Evolutionary conservation across 2,113 vertebrate genomes (phyloP), one percentile per base, ranked within the genome.

Genomic region (Cygnus atratus): DNA sequence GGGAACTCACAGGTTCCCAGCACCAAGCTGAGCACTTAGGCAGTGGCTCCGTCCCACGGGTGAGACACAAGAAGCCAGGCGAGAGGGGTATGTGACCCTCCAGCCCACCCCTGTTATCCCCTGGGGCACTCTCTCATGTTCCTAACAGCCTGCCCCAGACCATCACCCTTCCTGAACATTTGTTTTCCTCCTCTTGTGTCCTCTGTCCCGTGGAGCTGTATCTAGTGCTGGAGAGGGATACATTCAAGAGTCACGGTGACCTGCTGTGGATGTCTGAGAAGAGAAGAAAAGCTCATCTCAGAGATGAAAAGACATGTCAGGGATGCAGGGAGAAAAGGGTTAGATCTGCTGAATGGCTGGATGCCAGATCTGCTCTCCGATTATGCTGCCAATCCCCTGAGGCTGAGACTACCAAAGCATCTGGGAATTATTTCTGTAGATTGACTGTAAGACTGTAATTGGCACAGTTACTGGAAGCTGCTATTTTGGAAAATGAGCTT

Each of bases 371-470:
- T 54, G 17, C 26, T 78, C 52, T 75, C 66, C 54, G 26, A 33
- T 35, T 61, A 48, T 37, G 13, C 39, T 58, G 48, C 21, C 1
- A 3, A 46, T 63, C 17, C 71, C n/a, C 54, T 33, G 71, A 79
- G 87, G 66, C 67, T 55, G 50, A 85, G 41, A 22, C 41, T 76
- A 54, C n/a, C 3, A 8, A 52, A 94, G 48, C 90, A 82, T 82
- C 43, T 62, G 70, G 79, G 66, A 89, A 57, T 63, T 68, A 78
- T 66, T 82, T 77, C 50, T 91, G 43, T 70, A 90, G 93, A 85
- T 20, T 74, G 75, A 50, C 54, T 65, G 37, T 88, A 94, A 93
- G 72, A 50, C 54, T 65, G 37, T 88, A 94, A 93, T n/a, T 62
- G 84, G 39, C 33, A 55, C 10, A 44, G 83, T 75, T 84, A 91